These are phyloP conservation scores for Palythoa caribaeorum DNA, from an alignment of 92 coral and sea anemone genomes.

Conservation along the genomic window DNA sequence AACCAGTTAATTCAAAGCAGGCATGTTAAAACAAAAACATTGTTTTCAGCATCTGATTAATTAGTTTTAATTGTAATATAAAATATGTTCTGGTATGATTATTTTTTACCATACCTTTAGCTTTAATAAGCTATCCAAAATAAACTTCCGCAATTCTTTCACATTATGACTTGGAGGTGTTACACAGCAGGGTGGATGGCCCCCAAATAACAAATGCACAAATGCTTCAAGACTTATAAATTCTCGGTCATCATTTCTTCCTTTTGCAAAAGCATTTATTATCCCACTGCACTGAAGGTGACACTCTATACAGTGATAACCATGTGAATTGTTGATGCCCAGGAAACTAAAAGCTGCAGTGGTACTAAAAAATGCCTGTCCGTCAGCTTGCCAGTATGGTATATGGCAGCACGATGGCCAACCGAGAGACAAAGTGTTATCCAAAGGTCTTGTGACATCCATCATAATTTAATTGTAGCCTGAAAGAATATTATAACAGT, in stretches of 20 bases:
- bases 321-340: neutral
- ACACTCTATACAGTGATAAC: slow-evolving; percentile 24
- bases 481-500: too few species aligned
- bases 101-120: neutral
- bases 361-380: neutral
- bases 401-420: slow-evolving; percentile 27
- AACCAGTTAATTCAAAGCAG: too few species aligned
- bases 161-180: slow-evolving; percentile 1
- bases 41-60: too few species aligned
- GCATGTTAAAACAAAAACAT: too few species aligned
- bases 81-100: too few species aligned
- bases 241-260: neutral
- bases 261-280: neutral
- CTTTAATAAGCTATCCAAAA: neutral
- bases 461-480: too few species aligned
- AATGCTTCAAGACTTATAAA: slow-evolving; percentile 27
- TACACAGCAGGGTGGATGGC: neutral
- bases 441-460: neutral
- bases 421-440: neutral
- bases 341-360: neutral
- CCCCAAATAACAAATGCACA: slow-evolving; percentile 31
- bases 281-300: slow-evolving; percentile 30
- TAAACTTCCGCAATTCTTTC: slow-evolving; percentile 17
- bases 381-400: slow-evolving; percentile 21
- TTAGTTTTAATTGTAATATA: too few species aligned